Percentiles rank a stretch among this genome's conserved stretches.
phyloP scores from a whole-genome alignment of 2,888 invertebrate genomes.

The Sarcophaga variegata region DNA sequence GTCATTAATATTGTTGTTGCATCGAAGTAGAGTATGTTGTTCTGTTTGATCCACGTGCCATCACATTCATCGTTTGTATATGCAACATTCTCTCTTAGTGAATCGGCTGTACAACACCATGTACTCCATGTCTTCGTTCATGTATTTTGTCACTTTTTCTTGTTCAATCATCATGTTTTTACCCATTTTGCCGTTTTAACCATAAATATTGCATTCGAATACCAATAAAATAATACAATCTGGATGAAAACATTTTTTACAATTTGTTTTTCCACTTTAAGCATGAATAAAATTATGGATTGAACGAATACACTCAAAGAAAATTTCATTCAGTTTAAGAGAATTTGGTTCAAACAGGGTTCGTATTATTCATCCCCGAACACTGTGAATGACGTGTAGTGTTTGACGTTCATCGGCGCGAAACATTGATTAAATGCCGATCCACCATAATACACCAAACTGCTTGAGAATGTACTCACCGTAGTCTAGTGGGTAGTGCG shows the following conservation, averaged over 20 bases:
- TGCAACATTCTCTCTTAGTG: conserved; percentile 27
- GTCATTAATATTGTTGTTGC: conserved; percentile 19
- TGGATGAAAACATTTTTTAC: conserved; percentile 47
- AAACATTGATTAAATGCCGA: too few relatives aligned
- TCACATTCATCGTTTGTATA: conserved; percentile 65
- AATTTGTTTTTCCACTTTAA: conserved; percentile 62
- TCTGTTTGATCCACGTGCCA: conserved; percentile 66
- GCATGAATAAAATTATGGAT: conserved; percentile 56
- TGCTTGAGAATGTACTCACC: too few relatives aligned
- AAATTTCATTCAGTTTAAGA: background rate
- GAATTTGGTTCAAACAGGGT: background rate
- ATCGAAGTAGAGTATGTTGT: conserved; percentile 20
- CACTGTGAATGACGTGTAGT: too few relatives aligned
- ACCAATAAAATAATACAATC: conserved; percentile 43
- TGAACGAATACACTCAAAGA: conserved; percentile 33
- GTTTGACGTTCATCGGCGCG: too few relatives aligned
- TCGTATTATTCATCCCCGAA: too few relatives aligned
- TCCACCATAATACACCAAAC: too few relatives aligned
- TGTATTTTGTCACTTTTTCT: conserved; percentile 69
- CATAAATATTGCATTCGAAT: background rate
- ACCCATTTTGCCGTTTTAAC: conserved; percentile 9
- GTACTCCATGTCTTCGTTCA: conserved; percentile 52
- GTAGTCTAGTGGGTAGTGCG: too few relatives aligned
- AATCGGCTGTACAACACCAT: background rate
- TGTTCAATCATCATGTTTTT: conserved; percentile 64